Evolutionary conservation across 2,888 invertebrate genomes (phyloP), one percentile per base, ranked within the genome.

Genomic region (Malthinus seriepunctatus): DNA sequence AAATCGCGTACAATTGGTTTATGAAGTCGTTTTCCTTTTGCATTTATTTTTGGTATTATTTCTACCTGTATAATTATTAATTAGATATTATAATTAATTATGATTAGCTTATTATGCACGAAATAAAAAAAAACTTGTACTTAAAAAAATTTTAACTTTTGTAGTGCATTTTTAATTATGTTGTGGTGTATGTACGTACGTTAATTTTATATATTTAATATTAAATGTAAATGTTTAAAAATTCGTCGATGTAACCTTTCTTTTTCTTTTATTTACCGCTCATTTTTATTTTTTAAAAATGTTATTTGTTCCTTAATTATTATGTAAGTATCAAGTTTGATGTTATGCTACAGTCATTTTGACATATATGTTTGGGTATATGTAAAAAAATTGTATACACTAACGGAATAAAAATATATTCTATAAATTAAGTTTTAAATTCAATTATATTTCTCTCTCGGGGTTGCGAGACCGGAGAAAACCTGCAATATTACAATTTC

Each of bases 301-400:
- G 14, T 46, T 7, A 15, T 35, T 31, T 11, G 23, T 9, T 46
- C 7, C 12, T 23, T 33, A 15, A 51, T 8, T 10, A 52, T 34
- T 42, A 38, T 31, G 23, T 35, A 31, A 31, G 32, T 35, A 14
- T 15, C 45, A 35, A 34, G n/a, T 34, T 55, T 32, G 32, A 50
- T 32, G 31, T 23, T 31, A 12, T 44, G 34, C 33, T 48, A 45
- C 33, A 56, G 51, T 46, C 38, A 14, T 38, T 45, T 37, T 32
- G 51, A 56, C 38, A 14, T 56, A 32, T 31, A 39, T 56, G 56
- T 56, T 49, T 51, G 51, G 38, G 38, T 51, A 56, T 45, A 50
- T 56, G 56, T 56, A 46, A 45, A 56, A 54, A 44, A 52, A 42
- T 49, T 55, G 55, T 55, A 55, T 48, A 55, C 55, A 50, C 33